Conservation (phyloP, 2,888 invertebrate genomes). For the Anthoptus insignis region DNA sequence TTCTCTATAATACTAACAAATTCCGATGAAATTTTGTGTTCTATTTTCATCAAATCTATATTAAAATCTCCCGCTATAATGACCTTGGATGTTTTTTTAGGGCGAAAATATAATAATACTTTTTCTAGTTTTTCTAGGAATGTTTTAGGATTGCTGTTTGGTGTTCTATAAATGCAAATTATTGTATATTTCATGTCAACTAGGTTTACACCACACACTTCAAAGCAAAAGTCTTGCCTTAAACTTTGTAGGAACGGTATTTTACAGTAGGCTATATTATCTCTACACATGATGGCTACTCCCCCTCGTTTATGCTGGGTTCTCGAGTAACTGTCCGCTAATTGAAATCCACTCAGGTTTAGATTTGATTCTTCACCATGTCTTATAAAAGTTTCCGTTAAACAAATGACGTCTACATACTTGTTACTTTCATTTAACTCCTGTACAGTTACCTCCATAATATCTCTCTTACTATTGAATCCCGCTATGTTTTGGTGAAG, state of each 20-base stretch:
- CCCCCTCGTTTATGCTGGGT: not conserved
- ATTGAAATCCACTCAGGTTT: not conserved
- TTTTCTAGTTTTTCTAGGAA: not conserved
- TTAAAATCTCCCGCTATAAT: not conserved
- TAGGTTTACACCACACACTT: slow-evolving; percentile 14
- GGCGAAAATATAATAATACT: not conserved
- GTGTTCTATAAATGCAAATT: not conserved
- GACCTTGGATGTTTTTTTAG: not conserved
- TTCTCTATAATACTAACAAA: not conserved
- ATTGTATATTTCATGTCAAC: not conserved
- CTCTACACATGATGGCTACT: not conserved
- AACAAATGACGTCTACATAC: not conserved
- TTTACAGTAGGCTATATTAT: not conserved
- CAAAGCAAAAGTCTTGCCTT: not conserved
- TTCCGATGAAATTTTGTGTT: not conserved
- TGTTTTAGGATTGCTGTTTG: not conserved
- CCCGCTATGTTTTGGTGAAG: not conserved
- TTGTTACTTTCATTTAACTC: not conserved
- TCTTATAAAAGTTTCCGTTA: not conserved
- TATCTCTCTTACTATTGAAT: not conserved
- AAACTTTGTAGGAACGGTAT: not conserved
- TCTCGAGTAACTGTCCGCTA: not conserved
- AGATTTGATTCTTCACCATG: not conserved
- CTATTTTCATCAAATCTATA: not conserved
- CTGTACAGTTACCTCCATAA: not conserved